Evolutionary conservation across 2,113 vertebrate genomes (phyloP).

Genomic region (Tachuris rubrigastra): DNA sequence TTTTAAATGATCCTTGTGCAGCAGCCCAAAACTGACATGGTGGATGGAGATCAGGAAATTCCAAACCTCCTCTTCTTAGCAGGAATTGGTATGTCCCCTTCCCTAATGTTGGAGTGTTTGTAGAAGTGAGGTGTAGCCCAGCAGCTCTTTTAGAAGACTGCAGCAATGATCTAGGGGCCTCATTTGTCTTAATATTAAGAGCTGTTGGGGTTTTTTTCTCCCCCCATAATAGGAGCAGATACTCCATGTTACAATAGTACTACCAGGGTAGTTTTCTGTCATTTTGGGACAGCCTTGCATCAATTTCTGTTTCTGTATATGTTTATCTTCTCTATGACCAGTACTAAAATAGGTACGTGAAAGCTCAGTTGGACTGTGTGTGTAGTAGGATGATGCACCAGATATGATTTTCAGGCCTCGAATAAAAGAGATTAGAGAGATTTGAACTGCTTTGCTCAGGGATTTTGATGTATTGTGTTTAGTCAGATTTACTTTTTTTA

Average conservation of each 20-base stretch:
- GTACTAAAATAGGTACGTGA: not conserved
- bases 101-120: not conserved
- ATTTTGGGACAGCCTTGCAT: not conserved
- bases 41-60: not conserved
- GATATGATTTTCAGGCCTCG: not conserved
- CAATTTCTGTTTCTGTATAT: not conserved
- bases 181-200: not conserved
- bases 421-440: constrained; percentile 6
- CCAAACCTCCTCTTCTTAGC: not conserved
- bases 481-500: not conserved
- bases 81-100: not conserved
- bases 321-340: not conserved
- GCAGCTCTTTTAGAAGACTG: not conserved
- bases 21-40: accelerated
- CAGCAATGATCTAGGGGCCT: not conserved
- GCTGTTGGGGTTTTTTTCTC: not conserved
- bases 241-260: not conserved
- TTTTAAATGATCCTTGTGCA: not conserved
- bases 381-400: accelerated
- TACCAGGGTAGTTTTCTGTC: not conserved
- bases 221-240: not conserved
- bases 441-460: not conserved
- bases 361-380: not conserved
- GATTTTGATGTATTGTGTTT: not conserved
- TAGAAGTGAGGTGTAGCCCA: not conserved